Base-by-base conservation (phyloP, 2,113 vertebrate species). In the Protomyctophum bolini region DNA sequence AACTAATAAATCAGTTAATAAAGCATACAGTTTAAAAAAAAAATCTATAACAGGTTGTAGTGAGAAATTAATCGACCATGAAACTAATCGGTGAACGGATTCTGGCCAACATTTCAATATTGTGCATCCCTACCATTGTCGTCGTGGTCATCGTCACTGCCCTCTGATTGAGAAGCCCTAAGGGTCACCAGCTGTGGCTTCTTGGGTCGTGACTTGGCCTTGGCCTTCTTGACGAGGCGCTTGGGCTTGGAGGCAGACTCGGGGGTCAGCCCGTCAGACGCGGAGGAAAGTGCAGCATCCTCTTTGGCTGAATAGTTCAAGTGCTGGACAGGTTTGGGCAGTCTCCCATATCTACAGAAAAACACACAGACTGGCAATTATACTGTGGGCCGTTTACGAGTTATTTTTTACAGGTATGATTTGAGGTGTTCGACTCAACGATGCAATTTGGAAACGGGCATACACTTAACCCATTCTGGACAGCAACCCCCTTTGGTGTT, bases 181-280 rank as follows among this genome's bases (percentile, higher is more conserved):
- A 98, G 93, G 0, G 94, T 98, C 70, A 98, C 89, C 41, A 98
- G 89, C 49, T 89, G 90, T 70, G 88, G 67, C 78, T 92, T 94
- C 66, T 94, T 89, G 58, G 82, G 83, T 84, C 86, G 8, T 52
- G 84, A 82, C 6, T 88, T 60, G 47, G 77, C 80, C 79, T 93
- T 87, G 56, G 55, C 58, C 77, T 89, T 95, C 68, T 83, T 87
- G 33, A 63, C 45, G 15, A 84, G 63, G 7, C 41, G 66, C 56
- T 74, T 74, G 77, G 69, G 49, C 57, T 75, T 72, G 6, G 76
- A 71, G 81, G 87, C 7, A 33, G 52, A 45, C 50, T 79, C 3
- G 4, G 64, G 12, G 33, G 46, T 2, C 2, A 65, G 47, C 0
- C 47, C 68, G 62, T 86, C 54, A n/a, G 68, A 52, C 10, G 65